A percentile compares a stretch with the other conserved stretches of the same genome.
phyloP scores from a whole-genome alignment of 2,113 vertebrate species.

The Nansenia antarctica region DNA sequence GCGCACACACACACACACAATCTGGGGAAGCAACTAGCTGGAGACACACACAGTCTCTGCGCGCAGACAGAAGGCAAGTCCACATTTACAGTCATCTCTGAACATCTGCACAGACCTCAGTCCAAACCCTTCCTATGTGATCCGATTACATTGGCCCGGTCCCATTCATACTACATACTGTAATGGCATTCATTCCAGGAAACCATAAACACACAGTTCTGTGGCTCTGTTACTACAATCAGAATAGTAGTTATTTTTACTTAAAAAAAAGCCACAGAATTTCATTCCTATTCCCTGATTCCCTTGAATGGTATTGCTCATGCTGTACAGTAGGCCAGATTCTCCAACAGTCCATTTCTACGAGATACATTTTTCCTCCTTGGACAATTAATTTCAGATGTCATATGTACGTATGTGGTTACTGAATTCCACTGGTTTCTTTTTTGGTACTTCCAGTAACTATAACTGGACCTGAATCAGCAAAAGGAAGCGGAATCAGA shows the following conservation, averaged over 20 bases:
- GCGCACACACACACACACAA: no score
- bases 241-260: constrained; percentile 60
- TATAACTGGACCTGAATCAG: no score
- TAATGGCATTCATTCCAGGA: constrained; percentile 64
- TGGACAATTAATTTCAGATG: constrained; percentile 64
- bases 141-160: constrained; percentile 28
- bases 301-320: constrained; percentile 15
- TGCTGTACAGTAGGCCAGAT: constrained; percentile 14
- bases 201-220: constrained; percentile 57
- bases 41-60: not conserved
- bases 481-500: no score
- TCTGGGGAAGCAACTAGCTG: not conserved
- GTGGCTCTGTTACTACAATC: constrained; percentile 63
- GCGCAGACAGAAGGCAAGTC: constrained; percentile 5
- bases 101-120: constrained; percentile 22
- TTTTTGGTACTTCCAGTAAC: no score
- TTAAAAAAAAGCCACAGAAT: constrained; percentile 50
- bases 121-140: no score
- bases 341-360: constrained; percentile 35
- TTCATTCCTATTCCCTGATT: constrained; percentile 45
- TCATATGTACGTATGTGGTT: constrained; percentile 53
- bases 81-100: constrained; percentile 24
- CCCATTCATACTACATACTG: no score
- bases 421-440: constrained; percentile 56
- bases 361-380: constrained; percentile 47